Conservation (phyloP, 2,113 vertebrate species). For the Laterallus jamaicensis region DNA sequence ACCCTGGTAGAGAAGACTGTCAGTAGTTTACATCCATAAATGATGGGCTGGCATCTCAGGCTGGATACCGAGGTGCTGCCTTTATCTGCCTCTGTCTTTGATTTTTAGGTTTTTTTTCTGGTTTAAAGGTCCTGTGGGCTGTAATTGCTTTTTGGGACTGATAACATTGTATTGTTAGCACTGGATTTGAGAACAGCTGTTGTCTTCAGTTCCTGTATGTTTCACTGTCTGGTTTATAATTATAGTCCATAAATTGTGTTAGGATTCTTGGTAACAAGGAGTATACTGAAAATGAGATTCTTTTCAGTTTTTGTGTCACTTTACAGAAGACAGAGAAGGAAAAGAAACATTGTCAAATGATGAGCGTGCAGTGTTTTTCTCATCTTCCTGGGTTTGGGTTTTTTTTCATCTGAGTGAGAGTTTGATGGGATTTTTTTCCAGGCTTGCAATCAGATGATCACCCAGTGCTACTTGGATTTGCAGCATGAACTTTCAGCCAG, state of each 20-base stretch:
- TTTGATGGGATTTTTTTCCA: conserved; percentile 36
- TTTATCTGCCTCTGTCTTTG: not conserved
- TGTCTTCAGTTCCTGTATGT: not conserved
- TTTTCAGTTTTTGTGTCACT: not conserved
- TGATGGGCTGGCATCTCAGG: not conserved
- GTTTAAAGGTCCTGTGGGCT: not conserved
- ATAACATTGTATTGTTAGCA: not conserved
- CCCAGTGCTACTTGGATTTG: conserved; percentile 49
- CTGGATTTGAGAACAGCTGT: conserved; percentile 17
- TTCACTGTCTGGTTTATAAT: conserved; percentile 44
- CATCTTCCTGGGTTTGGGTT: not conserved
- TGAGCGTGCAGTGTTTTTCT: not conserved
- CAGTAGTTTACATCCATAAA: not conserved
- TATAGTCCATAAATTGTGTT: conserved; percentile 8
- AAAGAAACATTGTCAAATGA: not conserved
- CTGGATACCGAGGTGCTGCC: not conserved
- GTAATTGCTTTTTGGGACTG: conserved; percentile 1
- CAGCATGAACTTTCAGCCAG: conserved; percentile 20
- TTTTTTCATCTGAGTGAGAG: not conserved
- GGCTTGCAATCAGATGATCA: not conserved
- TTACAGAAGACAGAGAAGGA: not conserved
- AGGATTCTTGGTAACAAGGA: not conserved
- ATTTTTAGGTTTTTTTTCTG: not conserved
- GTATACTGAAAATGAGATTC: not conserved
- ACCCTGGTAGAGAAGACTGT: not conserved